phyloP scores from a whole-genome alignment of 2,888 invertebrate genomes.

The Tachina lurida region DNA sequence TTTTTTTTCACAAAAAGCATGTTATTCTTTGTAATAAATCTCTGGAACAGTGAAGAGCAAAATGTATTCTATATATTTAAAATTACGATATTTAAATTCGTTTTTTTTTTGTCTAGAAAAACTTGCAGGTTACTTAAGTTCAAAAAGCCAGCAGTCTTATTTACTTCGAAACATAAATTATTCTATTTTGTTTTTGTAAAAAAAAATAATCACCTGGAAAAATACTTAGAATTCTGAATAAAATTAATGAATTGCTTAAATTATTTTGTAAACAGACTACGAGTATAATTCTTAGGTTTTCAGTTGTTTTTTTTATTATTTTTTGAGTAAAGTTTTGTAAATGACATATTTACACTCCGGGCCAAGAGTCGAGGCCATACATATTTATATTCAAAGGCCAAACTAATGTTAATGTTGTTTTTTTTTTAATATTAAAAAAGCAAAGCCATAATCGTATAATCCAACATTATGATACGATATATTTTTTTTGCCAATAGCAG shows the following conservation, averaged over 20 bases:
- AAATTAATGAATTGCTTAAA: constrained; percentile 7
- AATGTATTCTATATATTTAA: not conserved
- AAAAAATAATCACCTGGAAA: constrained; percentile 20
- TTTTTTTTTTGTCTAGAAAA: not conserved
- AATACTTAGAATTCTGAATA: constrained; percentile 35
- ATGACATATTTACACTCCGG: no score
- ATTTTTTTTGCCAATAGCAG: no score
- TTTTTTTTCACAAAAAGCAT: not conserved
- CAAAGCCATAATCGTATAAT: no score
- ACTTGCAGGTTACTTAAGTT: constrained; percentile 45
- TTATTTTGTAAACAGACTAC: constrained; percentile 13
- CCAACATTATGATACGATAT: no score
- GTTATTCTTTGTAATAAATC: constrained; percentile 8
- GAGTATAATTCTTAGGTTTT: no score
- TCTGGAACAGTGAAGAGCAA: constrained; percentile 30
- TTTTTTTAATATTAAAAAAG: no score
- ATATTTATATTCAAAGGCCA: no score
- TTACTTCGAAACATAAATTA: constrained; percentile 18
- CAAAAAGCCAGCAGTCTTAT: constrained; percentile 22
- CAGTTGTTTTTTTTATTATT: not conserved
- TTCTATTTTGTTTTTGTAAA: not conserved
- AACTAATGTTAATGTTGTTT: no score
- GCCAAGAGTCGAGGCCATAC: no score
- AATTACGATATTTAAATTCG: not conserved
- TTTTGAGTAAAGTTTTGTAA: not conserved